Evolutionary conservation across 2,797 vertebrate species (phyloP).

Genomic region (Enteromius thamalakanensis): DNA sequence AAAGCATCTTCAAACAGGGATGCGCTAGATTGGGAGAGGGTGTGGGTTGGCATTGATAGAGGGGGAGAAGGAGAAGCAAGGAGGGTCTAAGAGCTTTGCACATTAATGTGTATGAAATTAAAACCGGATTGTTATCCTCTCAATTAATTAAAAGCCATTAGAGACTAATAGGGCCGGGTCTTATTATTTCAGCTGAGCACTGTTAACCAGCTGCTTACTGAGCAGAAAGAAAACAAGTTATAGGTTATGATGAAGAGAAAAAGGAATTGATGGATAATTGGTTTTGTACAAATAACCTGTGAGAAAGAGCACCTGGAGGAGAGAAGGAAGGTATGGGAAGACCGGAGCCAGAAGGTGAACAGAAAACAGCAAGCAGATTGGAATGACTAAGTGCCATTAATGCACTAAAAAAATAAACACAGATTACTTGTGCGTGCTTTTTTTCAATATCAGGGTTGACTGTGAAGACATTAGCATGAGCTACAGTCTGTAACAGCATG

Average conservation of each 20-base stretch:
- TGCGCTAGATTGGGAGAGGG: not conserved
- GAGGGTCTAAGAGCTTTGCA: slow-evolving; percentile 26
- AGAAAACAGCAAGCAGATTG: slow-evolving; percentile 24
- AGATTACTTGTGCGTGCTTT: slow-evolving; percentile 5
- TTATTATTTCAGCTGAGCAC: slow-evolving; percentile 44
- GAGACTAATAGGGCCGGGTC: slow-evolving; percentile 49
- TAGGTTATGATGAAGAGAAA: slow-evolving; percentile 15
- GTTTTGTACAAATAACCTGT: slow-evolving; percentile 42
- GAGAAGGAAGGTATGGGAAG: slow-evolving; percentile 37
- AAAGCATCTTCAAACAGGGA: slow-evolving; percentile 21
- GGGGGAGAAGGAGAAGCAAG: not conserved
- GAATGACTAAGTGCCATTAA: slow-evolving; percentile 49
- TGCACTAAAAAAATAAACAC: slow-evolving; percentile 30
- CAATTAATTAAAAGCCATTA: slow-evolving; percentile 58
- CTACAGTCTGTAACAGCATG: not conserved
- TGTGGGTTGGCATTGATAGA: not conserved
- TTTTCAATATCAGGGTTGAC: not conserved
- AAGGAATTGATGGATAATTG: slow-evolving; percentile 46
- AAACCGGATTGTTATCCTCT: slow-evolving; percentile 55
- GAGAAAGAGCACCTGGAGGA: slow-evolving; percentile 37
- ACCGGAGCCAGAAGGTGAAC: slow-evolving; percentile 34
- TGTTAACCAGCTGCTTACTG: slow-evolving; percentile 16
- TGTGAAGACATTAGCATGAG: not conserved
- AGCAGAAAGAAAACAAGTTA: slow-evolving; percentile 40
- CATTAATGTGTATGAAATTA: slow-evolving; percentile 57